Evolutionary conservation across 2,113 vertebrate species (phyloP).

Genomic region (Pogona vitticeps): DNA sequence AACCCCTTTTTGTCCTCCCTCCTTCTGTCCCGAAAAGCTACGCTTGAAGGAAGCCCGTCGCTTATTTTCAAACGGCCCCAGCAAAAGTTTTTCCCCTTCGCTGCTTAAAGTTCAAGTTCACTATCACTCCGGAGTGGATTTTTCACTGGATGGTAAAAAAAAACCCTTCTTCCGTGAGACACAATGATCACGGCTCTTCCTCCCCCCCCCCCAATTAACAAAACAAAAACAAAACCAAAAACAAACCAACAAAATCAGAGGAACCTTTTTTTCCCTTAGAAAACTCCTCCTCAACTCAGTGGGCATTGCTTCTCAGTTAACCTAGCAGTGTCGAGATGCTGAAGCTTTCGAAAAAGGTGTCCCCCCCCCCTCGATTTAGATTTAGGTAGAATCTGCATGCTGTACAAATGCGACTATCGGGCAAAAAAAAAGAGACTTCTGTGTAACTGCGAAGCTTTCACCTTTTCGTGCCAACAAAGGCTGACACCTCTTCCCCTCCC

Average conservation of each 20-base stretch:
- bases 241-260: background rate
- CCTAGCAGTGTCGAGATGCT: too few relatives aligned
- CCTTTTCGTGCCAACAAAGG: background rate
- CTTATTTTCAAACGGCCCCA: background rate
- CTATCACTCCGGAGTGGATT: background rate
- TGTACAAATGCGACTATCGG: background rate
- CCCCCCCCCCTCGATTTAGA: background rate
- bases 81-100: background rate
- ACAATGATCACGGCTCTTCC: too few relatives aligned
- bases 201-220: too few relatives aligned
- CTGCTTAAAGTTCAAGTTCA: background rate
- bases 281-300: too few relatives aligned
- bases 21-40: too few relatives aligned
- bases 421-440: background rate
- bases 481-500: background rate
- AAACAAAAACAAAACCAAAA: too few relatives aligned
- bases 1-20: too few relatives aligned
- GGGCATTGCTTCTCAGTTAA: too few relatives aligned
- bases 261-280: too few relatives aligned
- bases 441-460: background rate
- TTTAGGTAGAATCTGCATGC: background rate
- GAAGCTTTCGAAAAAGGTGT: too few relatives aligned
- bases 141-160: background rate
- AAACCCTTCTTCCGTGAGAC: background rate
- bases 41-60: background rate